Evolutionary conservation across 2,888 invertebrate genomes (phyloP), one percentile per base, ranked within the genome.

Genomic region (Acanthacorydalis orientalis): DNA sequence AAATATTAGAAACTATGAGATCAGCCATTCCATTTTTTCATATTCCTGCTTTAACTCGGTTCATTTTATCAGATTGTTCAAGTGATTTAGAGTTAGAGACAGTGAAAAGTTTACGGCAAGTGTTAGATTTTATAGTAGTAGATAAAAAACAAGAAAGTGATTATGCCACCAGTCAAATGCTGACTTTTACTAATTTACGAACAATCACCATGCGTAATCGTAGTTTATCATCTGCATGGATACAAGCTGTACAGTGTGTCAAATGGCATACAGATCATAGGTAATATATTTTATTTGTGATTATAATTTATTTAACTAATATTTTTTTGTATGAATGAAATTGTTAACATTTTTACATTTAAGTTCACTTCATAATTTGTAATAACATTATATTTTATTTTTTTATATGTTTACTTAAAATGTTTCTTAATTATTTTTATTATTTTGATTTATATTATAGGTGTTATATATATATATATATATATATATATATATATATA

Each of bases 181-280:
- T 79, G 8, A 73, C 78, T 38, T 69, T 77, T 31, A 63, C 68
- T 49, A 70, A 73, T 34, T 66, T 83, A 44, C 70, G 74, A 57
- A 70, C 68, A 52, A 72, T 69, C 39, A 68, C 78, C 51, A 57
- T 74, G 8, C 68, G 71, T 39, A 73, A 73, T 7, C 79, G 76
- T 61, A 57, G 62, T 31, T 64, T 76, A 52, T 64, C 68, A 1
- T 74, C 75, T 55, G 67, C 72, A 32, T 78, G 79, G 69, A 54
- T 77, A 2, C 72, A 72, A 57, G 64, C 74, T n/a, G 64, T 80
- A 50, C 68, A 69, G 46, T 63, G 59, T 47, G 68, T 74, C 47
- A 72, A 70, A 58, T 52, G 60, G 1, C 60, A 58, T 47, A 62
- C 68, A 38, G 74, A 76, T 49, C 72, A 77, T 51, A 79, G 31